Conservation (phyloP, 2,113 vertebrate species). For the Corynorhinus townsendii region DNA sequence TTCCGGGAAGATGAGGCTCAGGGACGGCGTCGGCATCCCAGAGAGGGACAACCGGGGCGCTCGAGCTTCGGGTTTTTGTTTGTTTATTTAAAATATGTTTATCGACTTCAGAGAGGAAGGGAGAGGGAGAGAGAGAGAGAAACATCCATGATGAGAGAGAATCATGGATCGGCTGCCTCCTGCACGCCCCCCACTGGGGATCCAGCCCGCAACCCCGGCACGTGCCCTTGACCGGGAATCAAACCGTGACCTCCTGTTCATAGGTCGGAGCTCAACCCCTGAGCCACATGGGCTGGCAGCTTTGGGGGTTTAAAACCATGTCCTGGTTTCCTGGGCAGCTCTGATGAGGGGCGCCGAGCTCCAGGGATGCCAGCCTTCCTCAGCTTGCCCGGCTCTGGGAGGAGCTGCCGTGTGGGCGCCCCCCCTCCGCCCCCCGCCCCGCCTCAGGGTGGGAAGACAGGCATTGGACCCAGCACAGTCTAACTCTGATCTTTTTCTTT, state of each 20-base stretch:
- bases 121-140: too few relatives aligned
- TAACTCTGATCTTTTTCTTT: not conserved
- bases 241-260: too few relatives aligned
- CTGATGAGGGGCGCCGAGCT: not conserved
- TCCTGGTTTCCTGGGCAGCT: not conserved
- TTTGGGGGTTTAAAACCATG: not conserved
- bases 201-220: too few relatives aligned
- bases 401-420: not conserved
- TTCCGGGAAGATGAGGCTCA: not conserved
- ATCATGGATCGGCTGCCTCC: too few relatives aligned
- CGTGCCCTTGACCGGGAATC: too few relatives aligned
- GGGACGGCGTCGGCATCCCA: not conserved
- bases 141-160: too few relatives aligned
- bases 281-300: too few relatives aligned
- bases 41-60: not conserved
- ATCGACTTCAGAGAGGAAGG: too few relatives aligned
- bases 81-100: too few relatives aligned
- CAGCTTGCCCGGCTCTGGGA: not conserved
- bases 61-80: not conserved
- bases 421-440: rapidly evolving
- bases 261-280: too few relatives aligned
- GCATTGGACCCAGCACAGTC: not conserved
- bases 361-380: not conserved
- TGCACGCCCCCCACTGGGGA: too few relatives aligned
- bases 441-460: rapidly evolving